These are phyloP conservation scores for Geotrypetes seraphini DNA, from an alignment of 2,797 vertebrate genomes.

Conservation along the genomic window DNA sequence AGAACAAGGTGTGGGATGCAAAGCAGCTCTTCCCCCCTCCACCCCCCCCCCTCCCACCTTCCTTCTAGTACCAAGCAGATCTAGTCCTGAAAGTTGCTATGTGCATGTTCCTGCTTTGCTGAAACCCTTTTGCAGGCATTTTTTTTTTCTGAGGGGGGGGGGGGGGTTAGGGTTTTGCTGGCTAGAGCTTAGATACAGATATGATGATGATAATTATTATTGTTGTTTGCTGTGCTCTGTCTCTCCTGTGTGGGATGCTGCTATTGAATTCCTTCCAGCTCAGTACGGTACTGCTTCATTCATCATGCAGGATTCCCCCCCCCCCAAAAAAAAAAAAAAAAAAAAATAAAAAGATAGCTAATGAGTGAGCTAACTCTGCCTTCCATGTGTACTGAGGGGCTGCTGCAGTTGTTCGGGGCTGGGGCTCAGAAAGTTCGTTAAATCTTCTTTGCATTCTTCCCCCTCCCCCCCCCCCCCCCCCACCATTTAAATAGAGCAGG, in stretches of 20 bases:
- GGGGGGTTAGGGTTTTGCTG: too few species aligned
- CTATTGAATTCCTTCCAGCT: conserved; percentile 55
- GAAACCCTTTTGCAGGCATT: background rate
- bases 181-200: too few species aligned
- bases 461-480: too few species aligned
- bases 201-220: too few species aligned
- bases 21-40: too few species aligned
- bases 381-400: conserved; percentile 30
- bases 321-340: too few species aligned
- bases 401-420: conserved; percentile 34
- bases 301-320: conserved; percentile 48
- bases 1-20: background rate
- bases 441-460: background rate
- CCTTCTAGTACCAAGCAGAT: background rate
- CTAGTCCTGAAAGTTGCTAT: conserved; percentile 6
- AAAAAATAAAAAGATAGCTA: conserved; percentile 63
- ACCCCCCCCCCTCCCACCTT: too few species aligned
- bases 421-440: conserved; percentile 61
- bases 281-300: conserved; percentile 69
- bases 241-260: conserved; percentile 38
- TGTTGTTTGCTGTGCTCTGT: background rate
- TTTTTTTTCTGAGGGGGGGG: background rate
- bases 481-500: background rate
- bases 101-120: conserved; percentile 7
- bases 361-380: conserved; percentile 41